Base-by-base conservation (phyloP, 2,113 vertebrate genomes). In the Ochotona princeps region DNA sequence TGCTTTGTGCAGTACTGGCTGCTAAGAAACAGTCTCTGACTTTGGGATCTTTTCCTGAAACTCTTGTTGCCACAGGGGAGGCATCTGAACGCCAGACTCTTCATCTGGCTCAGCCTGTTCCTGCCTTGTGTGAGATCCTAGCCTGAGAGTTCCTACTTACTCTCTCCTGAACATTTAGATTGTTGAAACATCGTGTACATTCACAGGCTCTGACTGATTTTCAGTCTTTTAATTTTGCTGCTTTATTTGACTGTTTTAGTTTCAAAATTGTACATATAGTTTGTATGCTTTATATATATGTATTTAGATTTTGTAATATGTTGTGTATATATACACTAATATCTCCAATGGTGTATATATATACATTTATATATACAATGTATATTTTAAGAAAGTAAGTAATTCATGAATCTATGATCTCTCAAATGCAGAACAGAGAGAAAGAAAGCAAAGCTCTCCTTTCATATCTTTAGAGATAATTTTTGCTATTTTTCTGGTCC, bases 11-110 rank as follows among this genome's bases (percentile, higher is more conserved):
- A 57, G n/a, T 74, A 51, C 11, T 81, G 54, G 28, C 28, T 78
- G 13, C 89, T 78, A 75, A 90, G 74, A 87, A 95, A 32, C 11
- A 80, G 66, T 18, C 44, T 92, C 76, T 86, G 51, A 73, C 44
- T 69, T 32, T 72, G 28, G 73, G 7, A 30, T 86, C 44, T 87
- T 95, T 93, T 67, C 47, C 67, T 73, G 30, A 12, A 84, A 14
- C 25, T 76, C 12, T 5, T 81, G 23, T 14, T 51, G 26, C 25
- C 81, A n/a, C 30, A 65, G 18, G 21, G 21, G 47, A 90, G 67
- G 8, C 18, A 18, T 35, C 47, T 61, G 30, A 13, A 5, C 2
- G 12, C 23, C 61, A 30, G 25, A 14, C 21, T 61, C 15, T 8
- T 63, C 63, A 7, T 28, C 44, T 87, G 54, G 32, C 14, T 44